Base-by-base conservation (phyloP, 2,113 vertebrate genomes). In the Syrrhaptes paradoxus region DNA sequence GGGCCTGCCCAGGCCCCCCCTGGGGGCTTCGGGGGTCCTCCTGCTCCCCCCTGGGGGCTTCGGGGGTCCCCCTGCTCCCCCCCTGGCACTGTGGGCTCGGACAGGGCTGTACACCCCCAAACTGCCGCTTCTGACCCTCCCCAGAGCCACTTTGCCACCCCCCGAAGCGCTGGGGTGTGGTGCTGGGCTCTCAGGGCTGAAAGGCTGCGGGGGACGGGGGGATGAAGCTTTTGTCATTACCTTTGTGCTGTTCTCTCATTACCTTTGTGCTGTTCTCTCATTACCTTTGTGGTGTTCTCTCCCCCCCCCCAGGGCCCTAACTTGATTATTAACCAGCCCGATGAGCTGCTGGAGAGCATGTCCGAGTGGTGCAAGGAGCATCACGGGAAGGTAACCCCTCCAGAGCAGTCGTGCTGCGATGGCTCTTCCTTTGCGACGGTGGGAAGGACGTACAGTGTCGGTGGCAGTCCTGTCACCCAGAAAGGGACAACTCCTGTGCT, bases 321-420 rank as follows among this genome's bases (percentile, higher is more conserved):
- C 97, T 83, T 99, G 97, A 99, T 99, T 6, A 99, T 99, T 46
- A 99, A 99, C 11, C 99, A 99, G 97, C 98, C 99, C 7, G 98
- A 99, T 12, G 97, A 99, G 92, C 97, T 99, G 78, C 97, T 99
- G 97, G 99, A 99, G 10, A 68, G 98, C 96, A 99, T 99, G 99
- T 99, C 99, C 2, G 98, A 99, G 49, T 99, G 99, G 99, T 99
- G 99, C 95, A 99, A 99, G 96, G 98, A 99, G 92, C 99, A 99
- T 51, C 99, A 99, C 43, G 99, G 99, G 32, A 98, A 99, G 98
- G 99, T 99, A 97, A 84, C 45, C 26, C 26, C 3, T 7, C 41
- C 5, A 2, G 25, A 6, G 32, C 90, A 17, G 49, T 51, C 76
- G 5, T 11, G 49, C 59, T 32, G 16, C 66, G 7, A 28, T 49